These are phyloP conservation scores for Hyposoter didymator DNA, from an alignment of 2,888 invertebrate genomes.

Conservation along the genomic window DNA sequence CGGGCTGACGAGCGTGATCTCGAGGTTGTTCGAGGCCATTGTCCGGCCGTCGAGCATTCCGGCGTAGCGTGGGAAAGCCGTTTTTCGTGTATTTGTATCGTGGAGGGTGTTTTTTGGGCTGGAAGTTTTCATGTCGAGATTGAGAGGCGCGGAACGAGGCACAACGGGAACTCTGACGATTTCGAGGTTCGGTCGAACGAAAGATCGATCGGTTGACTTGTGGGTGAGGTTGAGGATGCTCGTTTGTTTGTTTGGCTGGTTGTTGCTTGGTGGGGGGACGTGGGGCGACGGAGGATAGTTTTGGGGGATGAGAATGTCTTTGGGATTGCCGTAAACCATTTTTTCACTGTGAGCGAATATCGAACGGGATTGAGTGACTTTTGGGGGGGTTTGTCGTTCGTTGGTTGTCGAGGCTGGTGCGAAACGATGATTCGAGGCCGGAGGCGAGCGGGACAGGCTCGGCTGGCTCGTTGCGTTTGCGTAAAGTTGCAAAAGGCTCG, in stretches of 20 bases:
- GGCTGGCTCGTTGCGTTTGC: conserved; percentile 74
- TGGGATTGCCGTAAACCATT: conserved; percentile 90
- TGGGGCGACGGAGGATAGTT: conserved; percentile 70
- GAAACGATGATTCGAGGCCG: conserved; percentile 74
- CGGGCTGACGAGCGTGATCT: conserved; percentile 89
- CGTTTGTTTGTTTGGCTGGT: not conserved
- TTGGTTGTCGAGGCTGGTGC: conserved; percentile 76
- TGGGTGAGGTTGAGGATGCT: conserved; percentile 88
- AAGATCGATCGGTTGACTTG: conserved; percentile 83
- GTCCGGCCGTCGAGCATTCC: conserved; percentile 84
- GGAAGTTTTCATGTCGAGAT: conserved; percentile 84
- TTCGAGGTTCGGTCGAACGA: conserved; percentile 84
- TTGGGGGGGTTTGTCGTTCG: conserved; percentile 84
- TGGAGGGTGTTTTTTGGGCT: conserved; percentile 67
- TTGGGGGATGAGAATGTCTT: conserved; percentile 87
- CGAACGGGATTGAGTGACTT: conserved; percentile 88
- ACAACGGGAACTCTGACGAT: conserved; percentile 86
- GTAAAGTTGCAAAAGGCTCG: conserved; percentile 79
- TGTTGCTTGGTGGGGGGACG: conserved; percentile 10
- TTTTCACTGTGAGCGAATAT: conserved; percentile 88
- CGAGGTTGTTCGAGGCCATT: conserved; percentile 88
- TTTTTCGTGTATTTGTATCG: conserved; percentile 73
- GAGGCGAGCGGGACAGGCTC: conserved; percentile 59
- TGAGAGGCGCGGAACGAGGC: conserved; percentile 83
- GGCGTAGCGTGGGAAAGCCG: conserved; percentile 75